Base-by-base conservation (phyloP, 2,113 vertebrate genomes). In the Aegotheles bennettii region DNA sequence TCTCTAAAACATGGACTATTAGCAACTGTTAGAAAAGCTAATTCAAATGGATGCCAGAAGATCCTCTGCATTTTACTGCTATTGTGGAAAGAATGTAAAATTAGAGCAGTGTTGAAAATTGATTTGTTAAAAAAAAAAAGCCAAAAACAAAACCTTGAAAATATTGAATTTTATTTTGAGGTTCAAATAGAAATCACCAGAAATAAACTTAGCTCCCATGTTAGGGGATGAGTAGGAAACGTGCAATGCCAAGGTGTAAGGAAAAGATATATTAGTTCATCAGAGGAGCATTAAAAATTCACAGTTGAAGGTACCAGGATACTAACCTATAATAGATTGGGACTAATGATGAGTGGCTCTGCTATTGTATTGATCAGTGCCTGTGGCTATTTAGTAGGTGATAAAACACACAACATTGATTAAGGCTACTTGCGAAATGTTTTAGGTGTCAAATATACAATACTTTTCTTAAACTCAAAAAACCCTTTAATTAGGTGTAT, bases 351-450 rank as follows among this genome's bases (percentile, higher is more conserved):
- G 12, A 80, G 50, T 31, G 20, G 51, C 43, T 90, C 50, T 90
- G 85, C 26, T 83, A 7, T 10, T 63, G 40, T 93, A 96, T 91
- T 84, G 93, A 96, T 83, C 47, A 83, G 21, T 88, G 70, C 70
- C 54, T 77, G 90, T 77, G 56, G 78, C 42, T 86, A 42, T 90
- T 95, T 83, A 90, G 78, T 31, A 77, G 87, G 84, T 81, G 47
- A 91, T 87, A 90, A 94, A 94, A 73, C 29, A 71, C 18, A 76
- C 13, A 71, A 31, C n/a, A 79, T 43, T 59, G 67, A 88, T 94
- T 88, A 54, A 85, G 19, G 38, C 11, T 73, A n/a, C 36, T 54
- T 42, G 68, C 42, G 83, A 90, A 77, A 77, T 36, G 29, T 76
- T 93, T 83, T 54, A 70, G 31, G 53, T 86, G n/a, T 80, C 54